Evolutionary conservation across 2,797 vertebrate genomes (phyloP).

Genomic region (Hozukius guyotensis): DNA sequence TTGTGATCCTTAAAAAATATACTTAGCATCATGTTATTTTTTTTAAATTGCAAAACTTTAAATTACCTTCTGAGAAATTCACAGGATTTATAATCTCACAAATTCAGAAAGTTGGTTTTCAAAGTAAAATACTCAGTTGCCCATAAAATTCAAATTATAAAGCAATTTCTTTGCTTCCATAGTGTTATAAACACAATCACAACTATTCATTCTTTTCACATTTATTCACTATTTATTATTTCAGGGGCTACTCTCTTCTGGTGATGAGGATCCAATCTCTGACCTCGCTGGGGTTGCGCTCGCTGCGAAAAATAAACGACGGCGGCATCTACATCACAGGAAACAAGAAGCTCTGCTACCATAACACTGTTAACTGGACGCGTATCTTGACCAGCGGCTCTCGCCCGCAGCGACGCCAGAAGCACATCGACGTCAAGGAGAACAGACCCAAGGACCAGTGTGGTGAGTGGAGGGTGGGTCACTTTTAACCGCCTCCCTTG

Average conservation of each 20-base stretch:
- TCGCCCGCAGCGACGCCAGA: constrained; percentile 62
- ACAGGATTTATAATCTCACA: not conserved
- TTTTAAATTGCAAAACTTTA: not conserved
- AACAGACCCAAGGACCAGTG: constrained; percentile 83
- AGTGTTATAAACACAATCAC: not conserved
- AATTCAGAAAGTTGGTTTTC: not conserved
- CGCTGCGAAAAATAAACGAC: constrained; percentile 88
- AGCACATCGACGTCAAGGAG: constrained; percentile 77
- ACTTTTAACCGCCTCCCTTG: not conserved
- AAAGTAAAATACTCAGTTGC: not conserved
- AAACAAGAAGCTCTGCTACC: constrained; percentile 92
- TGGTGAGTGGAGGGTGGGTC: constrained; percentile 77
- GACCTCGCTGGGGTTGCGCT: constrained; percentile 90
- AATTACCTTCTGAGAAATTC: not conserved
- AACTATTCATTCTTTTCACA: not conserved
- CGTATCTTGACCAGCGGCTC: constrained; percentile 74
- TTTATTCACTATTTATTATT: not conserved
- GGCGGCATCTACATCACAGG: constrained; percentile 90
- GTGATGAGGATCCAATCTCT: constrained; percentile 90
- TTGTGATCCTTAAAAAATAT: not conserved
- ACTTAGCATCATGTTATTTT: no score
- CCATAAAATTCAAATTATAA: not conserved
- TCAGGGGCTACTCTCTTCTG: constrained; percentile 89
- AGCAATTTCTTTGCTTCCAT: not conserved
- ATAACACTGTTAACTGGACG: constrained; percentile 90